Base-by-base conservation (phyloP, 2,888 invertebrate genomes). In the Sphinx pinastri region DNA sequence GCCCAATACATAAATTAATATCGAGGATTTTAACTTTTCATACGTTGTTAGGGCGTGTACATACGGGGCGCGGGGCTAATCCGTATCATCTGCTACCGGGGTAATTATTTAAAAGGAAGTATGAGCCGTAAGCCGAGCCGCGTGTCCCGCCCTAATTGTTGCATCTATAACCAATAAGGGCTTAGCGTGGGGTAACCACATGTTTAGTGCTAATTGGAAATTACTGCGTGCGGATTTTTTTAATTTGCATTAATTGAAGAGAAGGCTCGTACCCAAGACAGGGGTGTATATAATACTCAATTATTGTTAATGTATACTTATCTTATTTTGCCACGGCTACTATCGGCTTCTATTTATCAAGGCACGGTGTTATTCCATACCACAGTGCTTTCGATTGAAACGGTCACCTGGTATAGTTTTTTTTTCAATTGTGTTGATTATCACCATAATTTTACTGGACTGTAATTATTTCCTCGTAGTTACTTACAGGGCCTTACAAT, bases 21-120 rank as follows among this genome's bases (percentile, higher is more conserved):
- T 77, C 81, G 75, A 79, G 82, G 82, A 81, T 84, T 87, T 85
- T 82, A 80, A 81, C 76, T 79, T 81, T 81, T 76, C 75, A 76
- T 79, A 76, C 77, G 81, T 79, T 78, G 79, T 74, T 78, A 81
- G 85, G 85, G 85, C 76, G 79, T 77, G 79, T 75, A 74, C 78
- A 79, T 71, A 71, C 73, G 74, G 78, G 82, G 82, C 80, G 82
- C 76, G 75, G 78, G 74, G 75, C 80, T 94, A 94, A 94, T 92
- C 93, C 93, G 87, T 90, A 92, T 94, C 93, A 93, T 94, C 93
- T 93, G 93, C 91, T 92, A 84, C 93, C 84, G 84, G 83, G 86
- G 91, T 91, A 93, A 94, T 93, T 93, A 93, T 93, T 91, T 92
- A 89, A 89, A 88, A 91, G 91, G 93, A 90, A 85, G 84, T 70